Evolutionary conservation across 1,140 invertebrate species (phyloP).

Genomic region (Microplitis mediator): DNA sequence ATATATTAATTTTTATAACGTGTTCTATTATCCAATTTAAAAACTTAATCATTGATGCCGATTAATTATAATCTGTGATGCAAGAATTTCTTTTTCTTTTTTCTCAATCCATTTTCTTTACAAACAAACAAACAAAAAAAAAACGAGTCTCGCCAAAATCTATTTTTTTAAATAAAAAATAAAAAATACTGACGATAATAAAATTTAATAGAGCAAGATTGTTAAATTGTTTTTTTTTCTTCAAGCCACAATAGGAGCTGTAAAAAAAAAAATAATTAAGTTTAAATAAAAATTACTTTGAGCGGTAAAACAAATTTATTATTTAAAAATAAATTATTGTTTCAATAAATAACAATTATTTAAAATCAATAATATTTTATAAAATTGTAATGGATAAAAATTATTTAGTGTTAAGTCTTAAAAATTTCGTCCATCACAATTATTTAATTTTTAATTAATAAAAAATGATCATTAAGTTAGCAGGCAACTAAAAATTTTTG

Average conservation of each 20-base stretch:
- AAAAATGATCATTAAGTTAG: too few relatives aligned
- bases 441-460: too few relatives aligned
- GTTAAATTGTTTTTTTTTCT: background rate
- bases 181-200: background rate
- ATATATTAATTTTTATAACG: slow-evolving; percentile 12
- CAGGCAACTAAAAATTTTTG: too few relatives aligned
- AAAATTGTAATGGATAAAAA: too few relatives aligned
- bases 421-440: too few relatives aligned
- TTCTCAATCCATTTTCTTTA: slow-evolving; percentile 37
- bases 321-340: background rate
- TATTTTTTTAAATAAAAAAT: background rate
- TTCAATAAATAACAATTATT: background rate
- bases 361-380: too few relatives aligned
- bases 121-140: background rate
- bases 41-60: slow-evolving; percentile 15
- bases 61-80: slow-evolving; percentile 59
- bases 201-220: background rate
- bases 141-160: background rate
- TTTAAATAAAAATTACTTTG: background rate
- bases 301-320: slow-evolving; percentile 5
- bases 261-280: slow-evolving; percentile 27
- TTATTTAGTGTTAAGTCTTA: too few relatives aligned
- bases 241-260: slow-evolving; percentile 51
- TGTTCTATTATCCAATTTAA: background rate
- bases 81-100: slow-evolving; percentile 51